Base-by-base conservation (phyloP, 2,888 invertebrate genomes). In the Drosophila stalkeri region DNA sequence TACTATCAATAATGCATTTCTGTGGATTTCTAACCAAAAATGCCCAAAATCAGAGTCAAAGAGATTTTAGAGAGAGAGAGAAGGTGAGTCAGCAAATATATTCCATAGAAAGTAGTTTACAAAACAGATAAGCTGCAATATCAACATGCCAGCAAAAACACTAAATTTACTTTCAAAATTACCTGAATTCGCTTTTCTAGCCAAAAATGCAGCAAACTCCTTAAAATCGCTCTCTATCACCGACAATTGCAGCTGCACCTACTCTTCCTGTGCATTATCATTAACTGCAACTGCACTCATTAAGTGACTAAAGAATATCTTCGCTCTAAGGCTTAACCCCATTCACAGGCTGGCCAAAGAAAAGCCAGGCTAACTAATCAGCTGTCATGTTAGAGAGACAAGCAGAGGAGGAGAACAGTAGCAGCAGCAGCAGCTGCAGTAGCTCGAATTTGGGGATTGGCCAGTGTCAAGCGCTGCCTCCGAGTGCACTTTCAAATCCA, bases 401-500 rank as follows among this genome's bases (percentile, higher is more conserved):
- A 33, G 37, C 39, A n/a, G 11, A 18, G 11, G 37, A 44, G 41
- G 12, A 49, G 27, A 27, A 46, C 49, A 55, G 35, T 27, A n/a
- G 46, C 49, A 52, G 31, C 18, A 18, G 44, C 7, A 8, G 23
- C 23, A 23, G 23, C 23, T n/a, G 14, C 35, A 37, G 14, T 27
- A 33, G 56, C 41, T 20, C 16, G 9, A 6, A 44, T 44, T 44
- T 7, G 56, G 52, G 65, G 47, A 79, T 73, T 37, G 44, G 63
- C 59, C 35, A 35, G 75, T 77, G 78, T 77, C 85, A 83, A 81
- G 68, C 52, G 64, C 51, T 63, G 60, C 54, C 44, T 47, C 57
- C 69, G 73, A 74, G 59, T 70, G 80, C 81, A 90, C 90, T 90
- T 87, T 87, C 90, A 88, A 87, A 87, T 87, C 90, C 87, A 87